Conservation (phyloP, 2,113 vertebrate genomes). For the Periophthalmus modestus region DNA sequence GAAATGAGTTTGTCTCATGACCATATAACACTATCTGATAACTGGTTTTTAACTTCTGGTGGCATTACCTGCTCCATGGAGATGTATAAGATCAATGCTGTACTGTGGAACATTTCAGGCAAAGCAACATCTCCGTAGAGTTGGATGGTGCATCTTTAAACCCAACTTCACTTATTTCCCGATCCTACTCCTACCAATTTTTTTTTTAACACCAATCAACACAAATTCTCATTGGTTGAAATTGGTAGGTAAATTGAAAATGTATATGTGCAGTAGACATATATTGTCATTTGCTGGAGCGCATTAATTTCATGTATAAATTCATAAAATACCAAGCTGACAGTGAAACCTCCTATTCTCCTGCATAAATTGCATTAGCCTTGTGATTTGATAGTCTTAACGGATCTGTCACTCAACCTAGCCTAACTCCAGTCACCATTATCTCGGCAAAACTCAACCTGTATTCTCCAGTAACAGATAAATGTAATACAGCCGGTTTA, state of each 20-base stretch:
- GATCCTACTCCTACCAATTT: too few relatives aligned
- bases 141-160: too few relatives aligned
- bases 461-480: neutral
- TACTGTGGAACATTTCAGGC: too few relatives aligned
- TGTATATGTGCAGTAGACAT: neutral
- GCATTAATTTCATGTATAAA: conserved; percentile 5
- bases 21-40: too few relatives aligned
- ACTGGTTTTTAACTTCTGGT: too few relatives aligned
- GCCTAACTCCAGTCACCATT: neutral
- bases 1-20: too few relatives aligned
- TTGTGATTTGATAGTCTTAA: conserved; percentile 4
- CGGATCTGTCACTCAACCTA: conserved; percentile 20
- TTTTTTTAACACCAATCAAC: too few relatives aligned
- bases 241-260: neutral
- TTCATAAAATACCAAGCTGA: neutral
- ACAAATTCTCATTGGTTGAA: too few relatives aligned
- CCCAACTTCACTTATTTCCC: too few relatives aligned
- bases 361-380: neutral
- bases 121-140: too few relatives aligned
- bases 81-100: too few relatives aligned
- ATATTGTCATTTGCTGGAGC: neutral
- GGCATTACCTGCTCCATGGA: too few relatives aligned
- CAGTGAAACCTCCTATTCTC: neutral
- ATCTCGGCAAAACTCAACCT: neutral
- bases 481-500: neutral